A percentile compares a stretch with the other conserved stretches of the same genome.
phyloP scores from a whole-genome alignment of 2,888 invertebrate genomes.

The Ophion ventricosus region DNA sequence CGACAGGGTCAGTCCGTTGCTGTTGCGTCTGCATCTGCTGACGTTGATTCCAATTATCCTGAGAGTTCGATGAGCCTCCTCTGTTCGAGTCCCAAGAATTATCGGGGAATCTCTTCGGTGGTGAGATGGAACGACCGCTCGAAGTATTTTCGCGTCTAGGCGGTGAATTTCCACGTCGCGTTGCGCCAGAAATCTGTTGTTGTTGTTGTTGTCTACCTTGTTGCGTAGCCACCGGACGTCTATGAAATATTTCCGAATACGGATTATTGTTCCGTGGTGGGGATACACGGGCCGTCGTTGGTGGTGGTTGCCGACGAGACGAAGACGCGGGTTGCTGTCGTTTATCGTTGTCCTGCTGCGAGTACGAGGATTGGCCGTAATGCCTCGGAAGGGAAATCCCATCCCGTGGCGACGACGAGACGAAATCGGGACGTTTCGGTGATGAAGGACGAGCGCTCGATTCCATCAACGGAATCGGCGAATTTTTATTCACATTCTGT shows the following conservation, averaged over 20 bases:
- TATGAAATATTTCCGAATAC: conserved; percentile 56
- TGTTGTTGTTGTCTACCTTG: conserved; percentile 53
- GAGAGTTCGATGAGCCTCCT: conserved; percentile 73
- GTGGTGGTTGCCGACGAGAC: conserved; percentile 52
- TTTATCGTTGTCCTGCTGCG: conserved; percentile 31
- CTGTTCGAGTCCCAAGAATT: conserved; percentile 80
- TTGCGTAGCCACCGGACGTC: conserved; percentile 34
- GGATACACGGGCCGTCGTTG: conserved; percentile 49
- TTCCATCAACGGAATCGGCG: conserved; percentile 35
- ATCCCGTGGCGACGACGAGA: conserved; percentile 71
- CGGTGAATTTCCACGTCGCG: conserved; percentile 60
- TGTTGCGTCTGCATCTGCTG: conserved; percentile 41
- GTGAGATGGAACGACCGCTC: conserved; percentile 61
- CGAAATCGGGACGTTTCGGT: conserved; percentile 61
- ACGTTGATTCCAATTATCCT: conserved; percentile 64
- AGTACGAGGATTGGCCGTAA: conserved; percentile 35
- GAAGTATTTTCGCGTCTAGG: conserved; percentile 68
- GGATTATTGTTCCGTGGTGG: conserved; percentile 56
- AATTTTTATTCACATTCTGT: background rate
- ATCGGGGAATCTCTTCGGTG: conserved; percentile 72
- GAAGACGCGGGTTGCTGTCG: conserved; percentile 54
- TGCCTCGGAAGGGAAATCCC: conserved; percentile 44
- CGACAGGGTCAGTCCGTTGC: conserved; percentile 39
- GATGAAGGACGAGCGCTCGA: conserved; percentile 46
- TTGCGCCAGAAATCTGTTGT: conserved; percentile 52